Evolutionary conservation across 2,113 vertebrate genomes (phyloP), one percentile per base, ranked within the genome.

Genomic region (Alaudala cheleensis): DNA sequence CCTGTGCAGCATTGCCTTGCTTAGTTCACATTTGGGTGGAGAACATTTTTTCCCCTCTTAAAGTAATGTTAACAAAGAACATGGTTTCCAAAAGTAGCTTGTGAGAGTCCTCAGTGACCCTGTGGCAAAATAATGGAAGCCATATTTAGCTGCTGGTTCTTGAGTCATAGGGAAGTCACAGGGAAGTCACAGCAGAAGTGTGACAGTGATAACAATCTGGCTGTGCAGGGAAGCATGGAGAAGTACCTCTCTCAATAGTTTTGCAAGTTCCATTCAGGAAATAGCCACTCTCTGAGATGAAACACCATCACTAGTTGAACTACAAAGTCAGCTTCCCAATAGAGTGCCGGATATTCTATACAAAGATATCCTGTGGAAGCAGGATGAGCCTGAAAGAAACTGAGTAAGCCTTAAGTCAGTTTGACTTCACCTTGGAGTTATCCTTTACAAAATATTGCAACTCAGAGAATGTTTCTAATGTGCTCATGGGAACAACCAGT

Each of bases 331-430:
- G 5, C 42, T 92, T 82, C 58, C 69, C 45, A 79, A 12, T 23
- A 47, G 22, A 86, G 33, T 37, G 58, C 83, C 47, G 86, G 96
- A 96, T 83, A 42, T 89, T 70, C 96, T 85, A 61, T 25, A n/a
- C 37, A 61, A 84, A 93, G 80, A 90, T 58, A 94, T 93, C 94
- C 95, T 81, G 77, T 88, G 86, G 92, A 88, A 93, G 91, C 88
- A 90, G 95, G 81, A 95, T 44, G 56, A 94, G 69, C 31, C 62
- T 87, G 45, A 69, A 74, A 80, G 72, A 86, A 86, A 78, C 0
- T 0, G 49, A 71, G 20, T 53, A 76, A 92, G 39, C 14, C 70
- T 34, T 24, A 89, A 86, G 19, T 70, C 62, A 87, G 29, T 54
- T 67, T 70, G 47, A 56, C 25, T 81, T 93, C 73, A 86, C 62